Evolutionary conservation across 2,797 vertebrate genomes (phyloP).

Genomic region (Sciaenops ocellatus): DNA sequence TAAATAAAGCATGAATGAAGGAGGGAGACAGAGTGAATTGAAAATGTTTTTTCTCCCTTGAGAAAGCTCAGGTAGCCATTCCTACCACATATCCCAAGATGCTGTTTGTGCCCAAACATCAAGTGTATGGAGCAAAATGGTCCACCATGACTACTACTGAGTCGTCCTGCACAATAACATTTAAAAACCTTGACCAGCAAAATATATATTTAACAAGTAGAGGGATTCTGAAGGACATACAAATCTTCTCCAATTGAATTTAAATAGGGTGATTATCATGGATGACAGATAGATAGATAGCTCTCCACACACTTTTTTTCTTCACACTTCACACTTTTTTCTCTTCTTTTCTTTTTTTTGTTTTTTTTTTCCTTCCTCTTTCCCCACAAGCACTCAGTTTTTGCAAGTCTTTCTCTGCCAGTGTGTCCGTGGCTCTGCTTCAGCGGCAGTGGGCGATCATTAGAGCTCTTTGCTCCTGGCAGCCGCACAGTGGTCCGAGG

Average conservation of each 20-base stretch:
- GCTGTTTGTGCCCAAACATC: slow-evolving; percentile 30
- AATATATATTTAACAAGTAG: slow-evolving; percentile 20
- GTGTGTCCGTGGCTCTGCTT: slow-evolving; percentile 65
- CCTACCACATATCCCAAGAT: slow-evolving; percentile 38
- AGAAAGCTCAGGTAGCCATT: slow-evolving; percentile 46
- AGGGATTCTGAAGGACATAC: slow-evolving; percentile 26
- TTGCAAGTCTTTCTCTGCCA: slow-evolving; percentile 43
- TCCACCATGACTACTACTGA: slow-evolving; percentile 13
- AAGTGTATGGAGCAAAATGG: slow-evolving; percentile 24
- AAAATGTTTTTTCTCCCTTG: slow-evolving; percentile 39
- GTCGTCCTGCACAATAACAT: slow-evolving; percentile 35
- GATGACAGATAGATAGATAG: slow-evolving; percentile 36
- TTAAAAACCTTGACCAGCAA: slow-evolving; percentile 15
- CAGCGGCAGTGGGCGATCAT: slow-evolving; percentile 69
- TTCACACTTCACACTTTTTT: too few species aligned
- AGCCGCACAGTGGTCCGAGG: slow-evolving; percentile 53
- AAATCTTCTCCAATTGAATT: slow-evolving; percentile 53
- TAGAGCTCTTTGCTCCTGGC: slow-evolving; percentile 71
- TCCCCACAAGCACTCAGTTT: slow-evolving; percentile 33
- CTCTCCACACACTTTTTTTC: slow-evolving; percentile 30
- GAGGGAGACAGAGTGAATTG: slow-evolving; percentile 39
- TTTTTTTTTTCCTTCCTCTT: too few species aligned
- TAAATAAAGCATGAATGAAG: slow-evolving; percentile 70
- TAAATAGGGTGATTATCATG: slow-evolving; percentile 58
- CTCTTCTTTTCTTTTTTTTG: too few species aligned